A percentile compares a stretch with the other conserved stretches of the same genome.
Evolutionary conservation across 2,888 invertebrate species (phyloP).

Genomic region (Dicycla oo): DNA sequence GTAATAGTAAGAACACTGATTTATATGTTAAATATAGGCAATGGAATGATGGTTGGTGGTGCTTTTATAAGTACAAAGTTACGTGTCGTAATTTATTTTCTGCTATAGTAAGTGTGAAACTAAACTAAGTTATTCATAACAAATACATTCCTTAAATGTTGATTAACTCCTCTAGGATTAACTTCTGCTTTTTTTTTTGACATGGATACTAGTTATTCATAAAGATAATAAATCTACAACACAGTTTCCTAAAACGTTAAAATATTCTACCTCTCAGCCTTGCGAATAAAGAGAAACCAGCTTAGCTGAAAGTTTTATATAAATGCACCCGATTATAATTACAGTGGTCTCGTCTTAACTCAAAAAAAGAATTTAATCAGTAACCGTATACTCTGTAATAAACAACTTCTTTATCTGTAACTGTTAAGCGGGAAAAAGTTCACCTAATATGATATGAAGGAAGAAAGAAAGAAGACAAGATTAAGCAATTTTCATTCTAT

Average conservation of each 20-base stretch:
- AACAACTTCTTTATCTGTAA: background rate
- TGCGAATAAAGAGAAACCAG: background rate
- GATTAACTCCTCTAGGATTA: background rate
- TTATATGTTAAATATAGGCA: background rate
- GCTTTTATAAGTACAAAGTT: too few relatives aligned
- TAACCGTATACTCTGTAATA: background rate
- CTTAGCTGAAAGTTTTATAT: background rate
- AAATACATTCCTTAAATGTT: too few relatives aligned
- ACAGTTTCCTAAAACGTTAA: background rate
- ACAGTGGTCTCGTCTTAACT: background rate
- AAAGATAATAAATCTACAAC: background rate
- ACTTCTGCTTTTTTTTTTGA: background rate
- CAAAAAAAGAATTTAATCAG: conserved; percentile 1
- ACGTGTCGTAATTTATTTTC: too few relatives aligned
- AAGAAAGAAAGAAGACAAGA: too few relatives aligned
- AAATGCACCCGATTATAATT: background rate
- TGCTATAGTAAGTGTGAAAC: too few relatives aligned
- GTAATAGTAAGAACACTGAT: background rate
- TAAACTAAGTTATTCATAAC: too few relatives aligned
- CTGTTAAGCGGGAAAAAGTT: background rate
- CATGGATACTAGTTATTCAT: too few relatives aligned
- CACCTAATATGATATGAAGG: too few relatives aligned
- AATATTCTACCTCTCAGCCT: too few relatives aligned
- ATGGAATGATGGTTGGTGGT: background rate
- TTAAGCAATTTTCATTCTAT: too few relatives aligned